These are phyloP conservation scores for Megalops atlanticus DNA, from an alignment of 2,113 vertebrate genomes.

Conservation along the genomic window DNA sequence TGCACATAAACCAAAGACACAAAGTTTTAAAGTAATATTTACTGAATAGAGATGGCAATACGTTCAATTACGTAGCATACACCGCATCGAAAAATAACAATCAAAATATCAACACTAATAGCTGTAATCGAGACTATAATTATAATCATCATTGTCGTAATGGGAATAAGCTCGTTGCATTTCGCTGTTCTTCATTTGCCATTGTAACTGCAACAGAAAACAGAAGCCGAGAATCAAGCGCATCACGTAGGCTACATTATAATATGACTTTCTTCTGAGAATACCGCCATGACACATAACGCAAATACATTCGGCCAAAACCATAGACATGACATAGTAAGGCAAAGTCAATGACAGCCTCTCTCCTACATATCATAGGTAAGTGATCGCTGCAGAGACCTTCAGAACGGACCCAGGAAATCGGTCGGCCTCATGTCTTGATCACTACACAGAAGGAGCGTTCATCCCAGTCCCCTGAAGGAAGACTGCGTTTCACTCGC, in stretches of 20 bases:
- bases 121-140: constrained; percentile 10
- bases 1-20: constrained; percentile 20
- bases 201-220: not conserved
- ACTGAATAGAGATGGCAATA: not conserved
- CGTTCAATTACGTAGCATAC: not conserved
- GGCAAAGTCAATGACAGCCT: not conserved
- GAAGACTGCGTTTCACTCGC: no score
- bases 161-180: not conserved
- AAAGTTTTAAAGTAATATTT: constrained; percentile 17
- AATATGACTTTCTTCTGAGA: not conserved
- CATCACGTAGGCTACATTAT: not conserved
- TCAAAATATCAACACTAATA: constrained; percentile 5
- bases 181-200: not conserved
- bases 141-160: constrained; percentile 3
- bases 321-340: not conserved
- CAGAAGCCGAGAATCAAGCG: not conserved
- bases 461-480: no score
- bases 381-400: no score
- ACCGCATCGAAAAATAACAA: not conserved
- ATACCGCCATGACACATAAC: not conserved
- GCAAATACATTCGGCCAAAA: not conserved
- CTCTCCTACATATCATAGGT: not conserved
- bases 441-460: no score
- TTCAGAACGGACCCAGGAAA: no score
- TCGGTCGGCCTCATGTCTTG: no score